Evolutionary conservation across 2,113 vertebrate genomes (phyloP), one percentile per base, ranked within the genome.

Genomic region (Hippocampus guttulatus): DNA sequence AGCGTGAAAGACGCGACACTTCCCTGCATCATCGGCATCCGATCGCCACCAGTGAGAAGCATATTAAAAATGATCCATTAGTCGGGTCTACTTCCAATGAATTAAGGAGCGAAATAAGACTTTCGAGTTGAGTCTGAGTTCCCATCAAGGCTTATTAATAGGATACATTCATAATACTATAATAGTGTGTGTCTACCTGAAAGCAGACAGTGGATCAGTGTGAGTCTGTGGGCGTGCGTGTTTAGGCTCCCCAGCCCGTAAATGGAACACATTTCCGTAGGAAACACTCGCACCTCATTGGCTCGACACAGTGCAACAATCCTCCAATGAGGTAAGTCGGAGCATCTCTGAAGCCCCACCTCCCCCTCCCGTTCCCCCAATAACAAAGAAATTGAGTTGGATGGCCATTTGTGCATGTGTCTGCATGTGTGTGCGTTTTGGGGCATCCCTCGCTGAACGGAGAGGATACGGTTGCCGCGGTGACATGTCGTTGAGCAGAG

Each of bases 261-360:
- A 84, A 86, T 79, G 91, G 90, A 91, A 88, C 87, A 89, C 85
- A 91, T 92, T 92, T 93, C 92, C 92, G 80, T 92, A 92, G 92
- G 92, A 92, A 93, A 88, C 90, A 87, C 91, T 90, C 88, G 90
- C 91, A 91, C 92, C 89, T 94, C 90, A 91, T 93, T 92, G 91
- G 85, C 85, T 91, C 57, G 64, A 80, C 75, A 51, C 57, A 75
- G 72, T 75, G 38, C 49, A 82, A 84, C 84, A 88, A 89, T 90
- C 85, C 85, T 47, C 78, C 83, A 71, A 72, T 81, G 68, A 88
- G 81, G 71, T 81, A 81, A 88, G 87, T 84, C 82, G 73, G 78
- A 82, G 78, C 81, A 1, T 77, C 78, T 78, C 33, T 64, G 75
- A 67, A 64, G 5, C 33, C 33, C 33, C 5, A 1, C 30, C 30